Conservation (phyloP, 2,888 invertebrate genomes). For the Malacosoma neustria region DNA sequence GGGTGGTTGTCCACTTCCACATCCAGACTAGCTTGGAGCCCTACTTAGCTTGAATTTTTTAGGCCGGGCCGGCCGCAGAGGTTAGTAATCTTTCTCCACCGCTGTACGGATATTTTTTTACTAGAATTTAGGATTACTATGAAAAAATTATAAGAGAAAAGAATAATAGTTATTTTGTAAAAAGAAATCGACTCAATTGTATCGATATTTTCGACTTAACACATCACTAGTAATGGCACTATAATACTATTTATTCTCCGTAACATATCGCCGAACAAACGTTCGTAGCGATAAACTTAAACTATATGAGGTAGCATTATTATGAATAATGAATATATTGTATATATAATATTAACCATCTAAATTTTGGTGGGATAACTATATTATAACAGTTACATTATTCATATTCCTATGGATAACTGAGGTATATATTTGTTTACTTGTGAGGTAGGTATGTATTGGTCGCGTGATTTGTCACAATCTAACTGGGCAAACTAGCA, state of each 20-base stretch:
- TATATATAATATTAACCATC: slow-evolving; percentile 44
- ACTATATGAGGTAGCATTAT: slow-evolving; percentile 68
- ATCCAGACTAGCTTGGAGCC: no score
- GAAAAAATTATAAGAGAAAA: no score
- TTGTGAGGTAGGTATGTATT: slow-evolving; percentile 50
- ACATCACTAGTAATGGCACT: slow-evolving; percentile 18
- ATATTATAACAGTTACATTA: slow-evolving; percentile 34
- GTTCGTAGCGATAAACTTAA: slow-evolving; percentile 18
- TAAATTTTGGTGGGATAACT: slow-evolving; percentile 68
- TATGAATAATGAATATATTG: slow-evolving; percentile 59
- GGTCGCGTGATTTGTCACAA: slow-evolving; percentile 9
- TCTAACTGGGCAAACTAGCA: no score
- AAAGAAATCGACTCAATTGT: no score
- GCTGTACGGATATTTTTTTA: no score
- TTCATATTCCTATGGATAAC: slow-evolving; percentile 57
- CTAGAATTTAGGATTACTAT: no score
- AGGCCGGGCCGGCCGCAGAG: no score
- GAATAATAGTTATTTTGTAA: no score
- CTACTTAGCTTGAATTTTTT: no score
- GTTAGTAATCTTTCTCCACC: no score
- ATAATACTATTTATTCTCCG: neutral
- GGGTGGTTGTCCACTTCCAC: no score
- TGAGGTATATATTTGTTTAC: slow-evolving; percentile 62
- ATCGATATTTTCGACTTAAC: neutral
- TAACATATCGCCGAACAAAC: neutral